Base-by-base conservation (phyloP, 2,797 vertebrate species). In the Coregonus sp. region DNA sequence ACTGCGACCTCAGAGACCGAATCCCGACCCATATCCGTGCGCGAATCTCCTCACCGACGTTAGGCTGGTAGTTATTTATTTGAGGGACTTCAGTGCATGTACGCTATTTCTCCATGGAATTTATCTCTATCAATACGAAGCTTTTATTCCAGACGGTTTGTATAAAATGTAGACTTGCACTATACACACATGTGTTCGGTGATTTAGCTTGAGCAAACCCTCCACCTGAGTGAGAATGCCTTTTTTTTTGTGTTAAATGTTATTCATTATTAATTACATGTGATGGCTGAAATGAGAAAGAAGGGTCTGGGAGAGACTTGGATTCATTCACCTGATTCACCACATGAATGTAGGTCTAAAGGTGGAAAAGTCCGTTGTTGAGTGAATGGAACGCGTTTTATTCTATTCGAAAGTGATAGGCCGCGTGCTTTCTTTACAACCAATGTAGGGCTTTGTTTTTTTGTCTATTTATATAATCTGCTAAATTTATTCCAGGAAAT, bases 401-500 rank as follows among this genome's bases (percentile, higher is more conserved):
- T 18, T 18, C n/a, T 59, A 3, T 59, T 20, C 2, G 6, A n/a
- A 59, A 0, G 6, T 59, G 52, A 5, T 25, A 11, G 20, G 16
- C 15, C 7, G 11, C 20, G 20, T 18, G 54, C n/a, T 25, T 61
- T 61, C n/a, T 20, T 61, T 7, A n/a, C n/a, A 9, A 67, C 1
- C 31, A 67, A 3, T 70, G 5, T 20, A 70, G 63, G 11, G 1
- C n/a, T 5, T 14, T 16, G 29, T 15, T 15, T 25, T 63, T 47
- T 37, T 73, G 18, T 56, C 33, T 29, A 18, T 69, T 68, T 54
- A 56, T 76, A 56, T 67, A 11, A 74, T 74, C 4, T 25, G 4
- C 47, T 76, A 18, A 4, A 63, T 50, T 11, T 6, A 9, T 69
- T 31, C 14, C 1, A 20, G 76, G 61, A 82, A 82, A 84, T 85